Conservation (phyloP, 1,140 invertebrate species). For the Aphidius ervi region DNA sequence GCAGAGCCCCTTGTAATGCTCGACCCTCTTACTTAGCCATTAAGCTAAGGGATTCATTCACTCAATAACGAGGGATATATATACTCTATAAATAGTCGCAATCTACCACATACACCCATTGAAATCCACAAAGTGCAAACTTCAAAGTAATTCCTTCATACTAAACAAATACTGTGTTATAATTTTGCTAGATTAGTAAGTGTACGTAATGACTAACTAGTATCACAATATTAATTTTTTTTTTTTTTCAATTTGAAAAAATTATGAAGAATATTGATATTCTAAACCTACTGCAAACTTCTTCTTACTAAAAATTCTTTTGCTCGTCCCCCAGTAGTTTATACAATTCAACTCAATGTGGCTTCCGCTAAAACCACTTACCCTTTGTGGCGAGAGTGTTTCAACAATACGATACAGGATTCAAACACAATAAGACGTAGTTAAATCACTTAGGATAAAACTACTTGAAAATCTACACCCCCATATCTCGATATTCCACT, state of each 20-base stretch:
- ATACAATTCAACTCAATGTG: conserved; percentile 53
- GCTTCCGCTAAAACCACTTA: conserved; percentile 55
- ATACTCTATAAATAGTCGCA: background rate
- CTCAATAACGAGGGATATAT: conserved; percentile 9
- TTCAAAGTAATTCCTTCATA: conserved; percentile 27
- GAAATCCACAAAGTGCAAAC: conserved; percentile 12
- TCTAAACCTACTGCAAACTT: conserved; percentile 19
- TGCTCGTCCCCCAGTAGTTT: conserved; percentile 12
- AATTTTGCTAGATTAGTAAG: no score
- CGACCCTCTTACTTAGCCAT: conserved; percentile 30
- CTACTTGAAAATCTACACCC: conserved; percentile 27
- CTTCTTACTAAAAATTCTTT: conserved; percentile 22
- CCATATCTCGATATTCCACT: conserved; percentile 24
- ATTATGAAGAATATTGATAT: no score
- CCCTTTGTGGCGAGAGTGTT: conserved; percentile 52
- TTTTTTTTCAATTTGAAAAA: background rate
- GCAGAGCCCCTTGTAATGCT: conserved; percentile 28
- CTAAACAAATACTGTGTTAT: no score
- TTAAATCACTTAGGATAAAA: conserved; percentile 56
- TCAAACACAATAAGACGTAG: conserved; percentile 56
- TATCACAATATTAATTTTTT: background rate
- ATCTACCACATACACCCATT: conserved; percentile 25
- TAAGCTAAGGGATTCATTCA: conserved; percentile 41
- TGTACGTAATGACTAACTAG: no score
- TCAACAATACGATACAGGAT: conserved; percentile 55